These are phyloP conservation scores for Spodoptera littoralis DNA, from an alignment of 2,888 invertebrate species.

Conservation along the genomic window DNA sequence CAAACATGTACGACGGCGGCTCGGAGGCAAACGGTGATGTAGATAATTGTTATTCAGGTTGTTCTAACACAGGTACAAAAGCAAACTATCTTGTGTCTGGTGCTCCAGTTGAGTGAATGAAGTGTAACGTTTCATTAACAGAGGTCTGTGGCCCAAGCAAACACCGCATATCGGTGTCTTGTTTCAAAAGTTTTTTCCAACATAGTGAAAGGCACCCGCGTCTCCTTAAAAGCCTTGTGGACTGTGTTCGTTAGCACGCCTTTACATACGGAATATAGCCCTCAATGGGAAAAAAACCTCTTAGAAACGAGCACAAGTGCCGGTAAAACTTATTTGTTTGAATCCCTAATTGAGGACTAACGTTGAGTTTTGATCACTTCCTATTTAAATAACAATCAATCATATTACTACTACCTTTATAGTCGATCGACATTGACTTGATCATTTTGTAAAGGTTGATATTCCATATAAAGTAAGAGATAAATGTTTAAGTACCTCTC, in stretches of 20 bases:
- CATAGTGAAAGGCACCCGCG: conserved; percentile 83
- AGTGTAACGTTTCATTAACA: conserved; percentile 83
- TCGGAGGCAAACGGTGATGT: conserved; percentile 36
- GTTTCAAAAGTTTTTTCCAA: conserved; percentile 79
- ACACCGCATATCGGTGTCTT: conserved; percentile 81
- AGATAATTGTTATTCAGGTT: conserved; percentile 39
- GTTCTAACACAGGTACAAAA: conserved; percentile 41
- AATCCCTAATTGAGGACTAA: conserved; percentile 37
- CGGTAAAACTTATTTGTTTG: conserved; percentile 45
- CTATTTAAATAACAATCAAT: conserved; percentile 3
- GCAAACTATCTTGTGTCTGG: conserved; percentile 59
- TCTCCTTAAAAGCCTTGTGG: conserved; percentile 85
- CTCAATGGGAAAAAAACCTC: conserved; percentile 65
- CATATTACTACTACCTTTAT: not conserved
- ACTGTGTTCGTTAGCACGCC: conserved; percentile 79
- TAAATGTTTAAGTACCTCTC: conserved; percentile 34
- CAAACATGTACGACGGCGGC: conserved; percentile 40
- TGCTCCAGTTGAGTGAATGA: conserved; percentile 79
- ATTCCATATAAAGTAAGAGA: conserved; percentile 31
- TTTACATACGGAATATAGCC: conserved; percentile 71
- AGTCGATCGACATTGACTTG: conserved; percentile 4
- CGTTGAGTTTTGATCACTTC: conserved; percentile 16
- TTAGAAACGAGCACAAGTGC: conserved; percentile 38
- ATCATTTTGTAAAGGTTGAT: conserved; percentile 13
- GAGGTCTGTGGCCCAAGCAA: conserved; percentile 75